Conservation (phyloP, 1,140 invertebrate genomes). For the Ptiloglossa arizonensis region DNA sequence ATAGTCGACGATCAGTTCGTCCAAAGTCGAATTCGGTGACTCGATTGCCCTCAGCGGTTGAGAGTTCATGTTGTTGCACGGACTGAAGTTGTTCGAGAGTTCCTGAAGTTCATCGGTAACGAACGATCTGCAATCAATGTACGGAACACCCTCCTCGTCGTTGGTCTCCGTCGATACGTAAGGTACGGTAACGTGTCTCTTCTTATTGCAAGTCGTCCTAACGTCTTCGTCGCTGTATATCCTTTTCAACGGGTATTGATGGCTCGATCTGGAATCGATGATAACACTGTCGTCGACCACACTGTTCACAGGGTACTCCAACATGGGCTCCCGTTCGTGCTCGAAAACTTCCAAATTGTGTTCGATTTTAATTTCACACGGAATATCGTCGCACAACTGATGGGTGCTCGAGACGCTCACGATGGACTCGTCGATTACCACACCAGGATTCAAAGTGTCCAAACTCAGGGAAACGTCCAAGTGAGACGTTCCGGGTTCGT, state of each 20-base stretch:
- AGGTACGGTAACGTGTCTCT: constrained; percentile 24
- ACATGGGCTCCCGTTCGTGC: background rate
- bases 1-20: constrained; percentile 46
- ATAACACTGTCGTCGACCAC: constrained; percentile 15
- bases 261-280: background rate
- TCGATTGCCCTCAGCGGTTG: constrained; percentile 9
- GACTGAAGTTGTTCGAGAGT: constrained; percentile 26
- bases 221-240: constrained; percentile 52
- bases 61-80: constrained; percentile 9
- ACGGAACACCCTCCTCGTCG: constrained; percentile 23
- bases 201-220: constrained; percentile 39
- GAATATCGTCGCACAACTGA: background rate
- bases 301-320: constrained; percentile 23
- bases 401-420: background rate
- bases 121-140: constrained; percentile 36
- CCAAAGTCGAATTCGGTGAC: constrained; percentile 46
- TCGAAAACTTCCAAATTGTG: constrained; percentile 6
- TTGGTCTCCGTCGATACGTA: constrained; percentile 5
- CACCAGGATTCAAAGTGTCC: constrained; percentile 1
- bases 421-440: background rate
- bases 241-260: constrained; percentile 51
- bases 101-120: constrained; percentile 16
- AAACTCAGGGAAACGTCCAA: background rate
- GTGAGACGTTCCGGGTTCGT: background rate
- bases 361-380: constrained; percentile 30